Base-by-base conservation (phyloP, 2,113 vertebrate species). In the Bambusicola thoracicus region DNA sequence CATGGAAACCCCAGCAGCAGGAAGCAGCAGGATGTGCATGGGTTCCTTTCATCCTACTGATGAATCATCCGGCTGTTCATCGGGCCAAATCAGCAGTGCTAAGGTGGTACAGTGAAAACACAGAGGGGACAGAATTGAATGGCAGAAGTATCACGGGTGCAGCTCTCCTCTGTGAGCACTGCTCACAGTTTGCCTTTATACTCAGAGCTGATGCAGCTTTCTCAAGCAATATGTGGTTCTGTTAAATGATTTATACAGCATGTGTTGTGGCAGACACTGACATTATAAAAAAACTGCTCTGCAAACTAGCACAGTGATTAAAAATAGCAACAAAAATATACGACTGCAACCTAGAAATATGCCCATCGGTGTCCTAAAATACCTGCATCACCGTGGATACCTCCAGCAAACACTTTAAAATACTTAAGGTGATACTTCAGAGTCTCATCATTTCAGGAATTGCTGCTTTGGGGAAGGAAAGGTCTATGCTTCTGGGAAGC, bases 241-340 rank as follows among this genome's bases (percentile, higher is more conserved):
- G 51, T 5, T 93, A 66, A 87, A 84, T 88, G 92, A 88, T 72
- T 94, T 48, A 78, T 67, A 48, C 55, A 91, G 72, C 3, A 3
- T 48, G 56, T 44, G 58, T 77, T 66, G 73, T 73, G 91, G 69
- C 25, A 84, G 76, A 65, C 87, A 49, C 0, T 75, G 65, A 66
- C 43, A 15, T 78, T 44, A 75, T 15, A 65, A 91, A 85, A 89
- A 89, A 91, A 67, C 44, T 40, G 36, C 67, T 56, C 68, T 81
- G 43, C 43, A 88, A 88, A 86, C 48, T 46, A 48, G 58, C 24
- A 88, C 43, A 48, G 69, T 6, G 36, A 78, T 84, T 95, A 89
- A 90, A 92, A 93, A 86, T 81, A 90, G 93, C 90, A 93, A 86
- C 36, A 88, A 93, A 96, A 95, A 92, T 56, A 91, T n/a, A 61